Evolutionary conservation across 2,797 vertebrate genomes (phyloP), one percentile per base, ranked within the genome.

Genomic region (Natrix natrix): DNA sequence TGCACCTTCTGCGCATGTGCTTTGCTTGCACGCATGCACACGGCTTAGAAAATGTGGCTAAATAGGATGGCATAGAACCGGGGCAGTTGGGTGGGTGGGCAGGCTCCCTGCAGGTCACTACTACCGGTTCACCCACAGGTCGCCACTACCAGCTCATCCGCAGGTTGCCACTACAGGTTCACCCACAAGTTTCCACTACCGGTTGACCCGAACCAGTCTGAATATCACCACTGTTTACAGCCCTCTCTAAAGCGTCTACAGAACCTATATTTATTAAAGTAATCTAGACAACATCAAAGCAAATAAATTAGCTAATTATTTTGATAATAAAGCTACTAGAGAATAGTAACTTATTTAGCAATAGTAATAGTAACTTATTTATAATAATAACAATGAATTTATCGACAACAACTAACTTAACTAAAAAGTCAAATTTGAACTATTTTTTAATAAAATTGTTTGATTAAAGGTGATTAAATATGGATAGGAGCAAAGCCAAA

Each of bases 251-350:
- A 5, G 63, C 2, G 14, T n/a, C n/a, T 32, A 32, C 5, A 69
- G 13, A 69, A 88, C 52, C 13, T 94, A 86, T 92, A 59, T 95
- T 96, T 95, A 93, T 95, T 93, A 94, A 94, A 93, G 37, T 94
- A 96, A 96, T 96, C 94, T n/a, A 93, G 78, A 48, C 91, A 94
- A 48, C 28, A 89, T 93, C 16, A 28, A 60, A 90, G 92, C 91
- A 66, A 95, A 90, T 37, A 32, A 10, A 59, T 88, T 22, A 59
- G 6, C 55, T 22, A 56, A 32, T 59, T 32, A 43, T 91, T 95
- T 96, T 91, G 88, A 96, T 93, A 95, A 83, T 94, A 6, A 0
- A 93, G 93, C 90, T 92, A 92, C 87, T 86, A 52, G 78, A 52
- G 89, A 88, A 59, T 93, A 87, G 5, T 93, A 56, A 12, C 5